A percentile compares a stretch with the other conserved stretches of the same genome.
Conservation (phyloP, 2,888 invertebrate species). For the Priocnemis perturbator region DNA sequence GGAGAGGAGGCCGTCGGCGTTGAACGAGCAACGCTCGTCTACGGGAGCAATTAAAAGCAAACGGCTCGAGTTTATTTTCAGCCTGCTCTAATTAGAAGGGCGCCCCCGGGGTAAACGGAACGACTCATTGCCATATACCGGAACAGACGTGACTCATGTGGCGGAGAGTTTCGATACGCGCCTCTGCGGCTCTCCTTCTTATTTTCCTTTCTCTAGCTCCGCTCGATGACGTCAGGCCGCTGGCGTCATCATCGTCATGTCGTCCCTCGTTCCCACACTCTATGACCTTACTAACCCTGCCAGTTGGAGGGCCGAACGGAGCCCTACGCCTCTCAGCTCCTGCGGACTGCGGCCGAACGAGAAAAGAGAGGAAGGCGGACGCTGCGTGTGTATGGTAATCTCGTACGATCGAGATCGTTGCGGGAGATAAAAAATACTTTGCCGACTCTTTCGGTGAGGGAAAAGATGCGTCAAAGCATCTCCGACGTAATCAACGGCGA, state of each 20-base stretch:
- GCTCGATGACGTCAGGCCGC: conserved; percentile 62
- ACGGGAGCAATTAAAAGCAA: conserved; percentile 69
- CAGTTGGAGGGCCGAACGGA: conserved; percentile 27
- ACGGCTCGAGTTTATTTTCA: conserved; percentile 68
- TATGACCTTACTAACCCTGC: conserved; percentile 64
- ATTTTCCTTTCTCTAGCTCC: conserved; percentile 35
- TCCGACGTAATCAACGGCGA: not conserved
- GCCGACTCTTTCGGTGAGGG: not conserved
- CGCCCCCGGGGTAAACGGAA: conserved; percentile 61
- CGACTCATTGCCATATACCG: conserved; percentile 66
- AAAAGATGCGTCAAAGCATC: not conserved
- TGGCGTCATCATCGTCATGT: conserved; percentile 63
- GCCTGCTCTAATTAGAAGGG: conserved; percentile 68
- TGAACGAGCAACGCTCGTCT: conserved; percentile 50
- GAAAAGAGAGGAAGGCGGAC: not conserved
- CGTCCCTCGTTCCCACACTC: conserved; percentile 68
- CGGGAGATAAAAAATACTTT: conserved; percentile 13
- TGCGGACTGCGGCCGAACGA: conserved; percentile 26
- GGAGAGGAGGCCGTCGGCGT: no score
- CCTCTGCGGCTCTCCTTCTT: conserved; percentile 25
- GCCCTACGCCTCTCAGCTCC: conserved; percentile 31
- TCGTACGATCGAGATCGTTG: not conserved
- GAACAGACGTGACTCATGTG: conserved; percentile 69
- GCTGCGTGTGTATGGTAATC: conserved; percentile 1
- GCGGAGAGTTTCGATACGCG: conserved; percentile 53